Base-by-base conservation (phyloP, 2,113 vertebrate genomes). In the Corythaixoides concolor region DNA sequence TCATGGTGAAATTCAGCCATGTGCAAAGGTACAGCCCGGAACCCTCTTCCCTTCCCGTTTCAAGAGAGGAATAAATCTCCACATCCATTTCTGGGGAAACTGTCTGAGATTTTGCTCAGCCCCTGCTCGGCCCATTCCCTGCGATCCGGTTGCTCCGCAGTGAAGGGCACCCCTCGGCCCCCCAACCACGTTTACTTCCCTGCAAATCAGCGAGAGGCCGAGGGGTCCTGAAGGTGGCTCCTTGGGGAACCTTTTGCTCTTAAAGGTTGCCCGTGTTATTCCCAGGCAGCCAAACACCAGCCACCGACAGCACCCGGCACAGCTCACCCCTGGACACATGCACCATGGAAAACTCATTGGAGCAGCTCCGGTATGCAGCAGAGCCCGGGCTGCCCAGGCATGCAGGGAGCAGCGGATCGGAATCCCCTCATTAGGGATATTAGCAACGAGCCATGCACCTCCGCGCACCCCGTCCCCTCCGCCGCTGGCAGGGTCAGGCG, bases 1-100 rank as follows among this genome's bases (percentile, higher is more conserved):
- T 82, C 89, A 89, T 47, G 19, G 26, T 8, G 81, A 94, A 87
- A 87, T 85, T n/a, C 94, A 93, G 62, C 87, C 95, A 91, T 69
- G 88, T 93, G 91, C 89, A 93, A 92, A 82, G 2, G 9, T 6
- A 18, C 30, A 47, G 60, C 73, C 82, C 76, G 30, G 72, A 41
- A 32, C 64, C 8, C 4, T 9, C 62, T 33, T 23, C 8, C 82
- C 77, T 45, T 28, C 77, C 22, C 27, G 4, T 35, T 52, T 47
- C 60, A 41, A 68, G 50, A 47, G 16, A 63, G 27, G 32, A 78
- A 78, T 35, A 79, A 68, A 76, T 53, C 28, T 59, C 64, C 20
- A 11, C 43, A n/a, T 19, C 37, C n/a, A 35, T 50, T 50, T 70
- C 33, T 7, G 9, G 66, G 80, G 12, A 50, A 33, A 33, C 39